These are phyloP conservation scores for Lithobates pipiens DNA, from an alignment of 2,797 vertebrate genomes.

Conservation along the genomic window DNA sequence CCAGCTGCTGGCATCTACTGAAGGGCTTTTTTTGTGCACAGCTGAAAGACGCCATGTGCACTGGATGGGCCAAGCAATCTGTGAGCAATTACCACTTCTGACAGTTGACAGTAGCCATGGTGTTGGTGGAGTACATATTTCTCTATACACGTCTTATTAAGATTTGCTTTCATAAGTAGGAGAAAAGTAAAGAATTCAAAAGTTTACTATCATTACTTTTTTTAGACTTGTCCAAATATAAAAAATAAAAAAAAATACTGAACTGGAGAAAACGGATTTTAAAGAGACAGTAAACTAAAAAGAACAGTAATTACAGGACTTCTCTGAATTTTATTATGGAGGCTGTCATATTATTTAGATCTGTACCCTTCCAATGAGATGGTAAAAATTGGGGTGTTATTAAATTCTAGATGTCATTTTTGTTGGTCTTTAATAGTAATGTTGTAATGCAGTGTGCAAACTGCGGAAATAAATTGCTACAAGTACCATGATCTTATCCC, in stretches of 20 bases:
- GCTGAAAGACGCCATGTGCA: conserved; percentile 53
- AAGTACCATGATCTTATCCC: no score
- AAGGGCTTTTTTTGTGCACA: conserved; percentile 51
- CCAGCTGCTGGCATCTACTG: conserved; percentile 54
- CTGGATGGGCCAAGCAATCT: conserved; percentile 61
- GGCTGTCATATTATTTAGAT: no score
- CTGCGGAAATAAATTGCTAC: no score
- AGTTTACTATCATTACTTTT: not conserved
- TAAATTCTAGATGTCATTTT: no score
- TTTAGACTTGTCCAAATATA: not conserved
- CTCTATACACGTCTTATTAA: conserved; percentile 26
- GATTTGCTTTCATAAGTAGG: conserved; percentile 2
- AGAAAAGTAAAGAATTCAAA: conserved; percentile 6
- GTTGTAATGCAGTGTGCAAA: no score
- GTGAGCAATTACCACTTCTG: conserved; percentile 51
- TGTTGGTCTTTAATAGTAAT: no score
- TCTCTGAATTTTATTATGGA: no score
- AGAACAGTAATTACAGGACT: no score
- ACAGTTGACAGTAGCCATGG: conserved; percentile 47
- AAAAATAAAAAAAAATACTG: not conserved
- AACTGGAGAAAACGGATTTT: not conserved
- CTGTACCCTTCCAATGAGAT: no score
- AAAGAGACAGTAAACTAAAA: no score
- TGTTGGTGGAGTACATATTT: conserved; percentile 22
- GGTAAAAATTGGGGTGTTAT: no score